phyloP scores from a whole-genome alignment of 1,140 invertebrate species.

The Lordiphosa stackelbergi region DNA sequence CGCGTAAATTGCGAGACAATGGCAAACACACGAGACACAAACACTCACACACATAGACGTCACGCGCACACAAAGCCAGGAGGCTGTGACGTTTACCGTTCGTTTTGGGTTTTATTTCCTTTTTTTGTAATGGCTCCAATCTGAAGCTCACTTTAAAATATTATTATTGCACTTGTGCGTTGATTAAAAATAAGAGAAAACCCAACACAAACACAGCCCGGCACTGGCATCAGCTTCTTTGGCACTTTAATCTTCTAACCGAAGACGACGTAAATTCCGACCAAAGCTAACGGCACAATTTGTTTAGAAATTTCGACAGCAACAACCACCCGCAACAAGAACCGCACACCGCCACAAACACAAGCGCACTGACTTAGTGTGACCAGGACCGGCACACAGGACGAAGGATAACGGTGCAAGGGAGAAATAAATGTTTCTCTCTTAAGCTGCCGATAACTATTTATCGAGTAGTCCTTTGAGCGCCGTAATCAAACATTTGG shows the following conservation, averaged over 20 bases:
- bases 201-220: not conserved
- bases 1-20: constrained; percentile 38
- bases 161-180: constrained; percentile 11
- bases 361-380: not conserved
- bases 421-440: no score
- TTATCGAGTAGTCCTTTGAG: no score
- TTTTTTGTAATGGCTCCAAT: constrained; percentile 6
- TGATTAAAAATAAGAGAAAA: constrained; percentile 8
- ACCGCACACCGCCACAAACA: constrained; percentile 2
- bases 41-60: not conserved
- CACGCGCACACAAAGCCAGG: not conserved
- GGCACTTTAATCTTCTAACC: constrained; percentile 3
- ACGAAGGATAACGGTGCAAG: no score
- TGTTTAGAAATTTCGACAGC: not conserved
- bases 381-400: no score
- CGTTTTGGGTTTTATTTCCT: not conserved
- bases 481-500: no score
- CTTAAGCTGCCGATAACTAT: no score
- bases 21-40: constrained; percentile 4
- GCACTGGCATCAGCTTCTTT: constrained; percentile 2
- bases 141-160: constrained; percentile 11
- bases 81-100: constrained; percentile 10
- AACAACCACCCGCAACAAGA: constrained; percentile 1
- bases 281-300: not conserved
- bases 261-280: constrained; percentile 3